These are phyloP conservation scores for Eristalinus aeneus DNA, from an alignment of 2,888 invertebrate genomes.

Conservation along the genomic window DNA sequence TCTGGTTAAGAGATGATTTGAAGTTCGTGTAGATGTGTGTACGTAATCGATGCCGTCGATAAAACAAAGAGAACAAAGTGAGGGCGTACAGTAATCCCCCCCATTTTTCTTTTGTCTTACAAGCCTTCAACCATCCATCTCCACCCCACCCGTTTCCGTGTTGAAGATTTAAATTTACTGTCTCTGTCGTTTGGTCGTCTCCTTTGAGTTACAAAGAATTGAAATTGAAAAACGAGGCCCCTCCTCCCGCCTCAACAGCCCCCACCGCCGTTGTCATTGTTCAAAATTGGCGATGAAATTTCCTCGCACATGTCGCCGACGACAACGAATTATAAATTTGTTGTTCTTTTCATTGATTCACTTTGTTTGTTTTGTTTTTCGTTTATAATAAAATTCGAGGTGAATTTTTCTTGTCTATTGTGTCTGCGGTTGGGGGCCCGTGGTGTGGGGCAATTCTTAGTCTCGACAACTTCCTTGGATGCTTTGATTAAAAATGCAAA, in stretches of 20 bases:
- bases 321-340: conserved; percentile 44
- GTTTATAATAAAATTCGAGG: conserved; percentile 19
- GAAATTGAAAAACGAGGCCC: conserved; percentile 18
- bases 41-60: conserved; percentile 48
- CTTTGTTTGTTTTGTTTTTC: conserved; percentile 22
- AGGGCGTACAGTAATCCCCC: conserved; percentile 1
- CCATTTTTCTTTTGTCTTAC: conserved; percentile 19
- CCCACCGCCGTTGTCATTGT: not conserved
- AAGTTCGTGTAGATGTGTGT: conserved; percentile 45
- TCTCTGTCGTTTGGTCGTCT: conserved; percentile 18
- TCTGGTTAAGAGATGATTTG: conserved; percentile 50
- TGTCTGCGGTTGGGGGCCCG: not conserved
- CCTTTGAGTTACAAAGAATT: conserved; percentile 32
- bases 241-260: not conserved
- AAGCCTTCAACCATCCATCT: not conserved
- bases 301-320: conserved; percentile 47
- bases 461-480: not conserved
- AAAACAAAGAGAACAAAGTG: conserved; percentile 17
- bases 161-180: conserved; percentile 52
- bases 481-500: conserved; percentile 49
- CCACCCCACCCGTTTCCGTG: not conserved
- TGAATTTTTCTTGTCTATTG: conserved; percentile 28
- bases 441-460: conserved; percentile 11
- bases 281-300: conserved; percentile 42
- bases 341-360: conserved; percentile 19